These are phyloP conservation scores for Temnothorax unifasciatus DNA, from an alignment of 2,888 invertebrate genomes.

Conservation along the genomic window DNA sequence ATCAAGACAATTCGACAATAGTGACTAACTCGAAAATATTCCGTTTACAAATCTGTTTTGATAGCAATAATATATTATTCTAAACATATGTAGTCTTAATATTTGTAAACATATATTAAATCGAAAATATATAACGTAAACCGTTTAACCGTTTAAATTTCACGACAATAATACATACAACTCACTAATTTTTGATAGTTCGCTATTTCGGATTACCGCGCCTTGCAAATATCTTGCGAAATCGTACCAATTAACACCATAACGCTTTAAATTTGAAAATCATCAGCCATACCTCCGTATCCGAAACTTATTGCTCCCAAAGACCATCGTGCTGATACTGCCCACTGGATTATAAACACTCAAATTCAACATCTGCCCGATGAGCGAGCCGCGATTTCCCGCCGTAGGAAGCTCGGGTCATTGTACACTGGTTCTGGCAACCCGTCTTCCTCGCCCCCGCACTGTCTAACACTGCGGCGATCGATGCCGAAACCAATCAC, in stretches of 20 bases:
- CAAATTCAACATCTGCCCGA: slow-evolving; percentile 83
- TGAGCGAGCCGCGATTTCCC: slow-evolving; percentile 48
- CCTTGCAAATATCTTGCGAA: neutral
- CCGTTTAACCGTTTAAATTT: slow-evolving; percentile 11
- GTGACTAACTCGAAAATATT: neutral
- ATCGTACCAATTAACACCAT: neutral
- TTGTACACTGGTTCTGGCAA: slow-evolving; percentile 49
- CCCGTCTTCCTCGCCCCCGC: slow-evolving; percentile 56
- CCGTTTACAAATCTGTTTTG: neutral
- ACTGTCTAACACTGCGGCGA: slow-evolving; percentile 47
- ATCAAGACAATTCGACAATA: neutral
- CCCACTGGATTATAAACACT: slow-evolving; percentile 81
- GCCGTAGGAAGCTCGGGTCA: slow-evolving; percentile 68
- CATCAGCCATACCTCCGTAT: slow-evolving; percentile 86
- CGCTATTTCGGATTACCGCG: neutral
- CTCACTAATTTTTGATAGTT: neutral
- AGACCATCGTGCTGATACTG: slow-evolving; percentile 85
- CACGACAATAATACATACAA: neutral
- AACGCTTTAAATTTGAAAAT: slow-evolving; percentile 32
- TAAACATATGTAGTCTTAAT: slow-evolving; percentile 1
- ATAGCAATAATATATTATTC: slow-evolving; percentile 11
- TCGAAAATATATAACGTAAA: neutral
- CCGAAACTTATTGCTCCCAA: slow-evolving; percentile 87
- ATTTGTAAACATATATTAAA: slow-evolving; percentile 39
- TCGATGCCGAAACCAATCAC: slow-evolving; percentile 54